A percentile compares a stretch with the other conserved stretches of the same genome.
Evolutionary conservation across 2,113 vertebrate genomes (phyloP).

Genomic region (Narcine bancroftii): DNA sequence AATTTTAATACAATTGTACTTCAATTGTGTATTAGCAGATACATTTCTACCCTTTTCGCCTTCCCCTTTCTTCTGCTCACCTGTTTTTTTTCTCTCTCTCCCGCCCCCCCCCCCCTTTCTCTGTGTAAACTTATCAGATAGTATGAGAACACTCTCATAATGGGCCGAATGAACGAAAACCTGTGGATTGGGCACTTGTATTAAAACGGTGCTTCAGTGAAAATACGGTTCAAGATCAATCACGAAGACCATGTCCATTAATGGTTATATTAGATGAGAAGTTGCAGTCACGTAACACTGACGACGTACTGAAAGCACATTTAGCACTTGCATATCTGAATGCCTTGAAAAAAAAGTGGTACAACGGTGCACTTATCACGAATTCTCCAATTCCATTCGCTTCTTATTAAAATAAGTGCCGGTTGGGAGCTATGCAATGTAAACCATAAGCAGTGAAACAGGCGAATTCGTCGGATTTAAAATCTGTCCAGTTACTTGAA

Average conservation of each 20-base stretch:
- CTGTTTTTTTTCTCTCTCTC: not conserved
- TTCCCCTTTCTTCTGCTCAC: not conserved
- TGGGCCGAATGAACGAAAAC: not conserved
- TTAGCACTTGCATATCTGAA: conserved; percentile 88
- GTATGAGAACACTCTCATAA: not conserved
- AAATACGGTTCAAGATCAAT: not conserved
- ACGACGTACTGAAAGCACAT: conserved; percentile 75
- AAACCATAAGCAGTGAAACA: conserved; percentile 80
- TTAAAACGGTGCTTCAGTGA: not conserved
- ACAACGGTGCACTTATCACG: conserved; percentile 59
- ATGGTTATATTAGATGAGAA: conserved; percentile 56
- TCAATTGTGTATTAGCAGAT: not conserved
- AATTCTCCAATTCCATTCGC: not conserved
- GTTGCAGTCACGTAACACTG: conserved; percentile 72
- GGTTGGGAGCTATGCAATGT: conserved; percentile 96
- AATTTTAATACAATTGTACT: not conserved
- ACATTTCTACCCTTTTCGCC: not conserved
- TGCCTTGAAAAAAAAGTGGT: conserved; percentile 77
- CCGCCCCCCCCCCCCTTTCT: not conserved
- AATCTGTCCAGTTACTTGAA: conserved; percentile 98
- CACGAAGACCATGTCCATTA: conserved; percentile 15
- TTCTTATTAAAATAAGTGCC: conserved; percentile 71
- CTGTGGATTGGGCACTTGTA: not conserved
- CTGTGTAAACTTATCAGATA: conserved; percentile 3
- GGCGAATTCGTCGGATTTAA: conserved; percentile 67